Evolutionary conservation across 35 echinoderm and acorn worm species (phyloP).

Genomic region (Ophioderma brevispina): DNA sequence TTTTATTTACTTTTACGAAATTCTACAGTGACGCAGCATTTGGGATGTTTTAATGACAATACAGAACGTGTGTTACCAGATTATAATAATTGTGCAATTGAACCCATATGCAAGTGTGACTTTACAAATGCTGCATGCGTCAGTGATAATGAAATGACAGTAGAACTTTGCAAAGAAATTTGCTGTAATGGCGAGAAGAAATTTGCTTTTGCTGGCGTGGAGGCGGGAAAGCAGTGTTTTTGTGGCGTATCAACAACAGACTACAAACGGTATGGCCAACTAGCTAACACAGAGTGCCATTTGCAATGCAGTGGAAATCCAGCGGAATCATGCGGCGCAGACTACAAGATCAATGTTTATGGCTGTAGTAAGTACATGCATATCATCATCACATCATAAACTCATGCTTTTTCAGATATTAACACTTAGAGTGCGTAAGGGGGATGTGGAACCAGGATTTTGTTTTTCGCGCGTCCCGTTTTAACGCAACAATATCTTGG

Average conservation of each 20-base stretch:
- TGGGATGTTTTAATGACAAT: constrained; percentile 46
- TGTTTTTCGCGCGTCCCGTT: too few species aligned
- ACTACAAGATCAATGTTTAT: constrained; percentile 41
- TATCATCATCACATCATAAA: too few species aligned
- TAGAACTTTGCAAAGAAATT: constrained; percentile 36
- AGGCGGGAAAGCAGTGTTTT: constrained; percentile 25
- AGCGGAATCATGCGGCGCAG: constrained; percentile 61
- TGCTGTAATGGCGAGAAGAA: constrained; percentile 13
- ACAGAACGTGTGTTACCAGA: constrained; percentile 16
- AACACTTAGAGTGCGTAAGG: too few species aligned
- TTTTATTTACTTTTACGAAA: too few species aligned
- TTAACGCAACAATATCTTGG: too few species aligned
- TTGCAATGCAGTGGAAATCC: constrained; percentile 46
- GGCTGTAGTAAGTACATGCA: constrained; percentile 66
- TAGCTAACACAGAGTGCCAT: constrained; percentile 55
- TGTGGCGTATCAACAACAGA: not conserved
- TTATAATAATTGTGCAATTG: not conserved
- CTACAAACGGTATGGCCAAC: not conserved
- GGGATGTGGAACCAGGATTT: too few species aligned
- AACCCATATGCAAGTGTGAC: constrained; percentile 13
- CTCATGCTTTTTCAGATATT: too few species aligned
- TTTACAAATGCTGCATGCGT: not conserved
- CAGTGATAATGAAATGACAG: constrained; percentile 1
- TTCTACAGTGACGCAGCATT: constrained; percentile 5
- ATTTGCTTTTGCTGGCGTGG: constrained; percentile 14